Conservation (phyloP, 2,113 vertebrate species). For the Prochilodus magdalenae region DNA sequence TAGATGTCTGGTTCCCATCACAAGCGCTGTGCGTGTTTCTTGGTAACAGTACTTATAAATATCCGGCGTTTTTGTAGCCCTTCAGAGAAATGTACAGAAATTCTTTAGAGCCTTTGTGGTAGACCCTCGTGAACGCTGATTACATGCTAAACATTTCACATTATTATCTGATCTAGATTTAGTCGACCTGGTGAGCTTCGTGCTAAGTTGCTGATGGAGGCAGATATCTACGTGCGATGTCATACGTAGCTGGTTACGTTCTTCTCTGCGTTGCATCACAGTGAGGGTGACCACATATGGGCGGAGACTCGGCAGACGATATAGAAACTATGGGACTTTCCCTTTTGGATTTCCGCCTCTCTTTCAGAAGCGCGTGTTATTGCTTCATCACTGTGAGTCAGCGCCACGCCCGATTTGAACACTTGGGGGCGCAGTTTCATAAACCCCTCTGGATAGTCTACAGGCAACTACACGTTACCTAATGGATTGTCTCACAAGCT, state of each 20-base stretch:
- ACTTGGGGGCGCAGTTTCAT: background rate
- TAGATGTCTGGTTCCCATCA: no score
- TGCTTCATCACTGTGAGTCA: background rate
- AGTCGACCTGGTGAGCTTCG: background rate
- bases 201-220: no score
- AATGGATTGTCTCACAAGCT: no score
- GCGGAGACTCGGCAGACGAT: background rate
- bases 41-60: no score
- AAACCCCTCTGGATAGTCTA: background rate
- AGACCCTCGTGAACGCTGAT: background rate
- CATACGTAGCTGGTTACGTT: background rate
- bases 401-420: background rate
- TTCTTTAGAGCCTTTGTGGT: no score
- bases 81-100: no score
- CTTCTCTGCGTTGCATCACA: background rate
- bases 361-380: background rate
- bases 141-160: background rate
- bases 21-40: no score
- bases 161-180: background rate
- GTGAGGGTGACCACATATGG: background rate
- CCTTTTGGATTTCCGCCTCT: background rate
- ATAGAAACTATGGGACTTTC: constrained; percentile 13
- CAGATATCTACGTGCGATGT: background rate
- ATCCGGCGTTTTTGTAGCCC: no score
- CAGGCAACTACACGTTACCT: no score